phyloP scores from a whole-genome alignment of 2,888 invertebrate genomes.

The Pherbina coryleti region DNA sequence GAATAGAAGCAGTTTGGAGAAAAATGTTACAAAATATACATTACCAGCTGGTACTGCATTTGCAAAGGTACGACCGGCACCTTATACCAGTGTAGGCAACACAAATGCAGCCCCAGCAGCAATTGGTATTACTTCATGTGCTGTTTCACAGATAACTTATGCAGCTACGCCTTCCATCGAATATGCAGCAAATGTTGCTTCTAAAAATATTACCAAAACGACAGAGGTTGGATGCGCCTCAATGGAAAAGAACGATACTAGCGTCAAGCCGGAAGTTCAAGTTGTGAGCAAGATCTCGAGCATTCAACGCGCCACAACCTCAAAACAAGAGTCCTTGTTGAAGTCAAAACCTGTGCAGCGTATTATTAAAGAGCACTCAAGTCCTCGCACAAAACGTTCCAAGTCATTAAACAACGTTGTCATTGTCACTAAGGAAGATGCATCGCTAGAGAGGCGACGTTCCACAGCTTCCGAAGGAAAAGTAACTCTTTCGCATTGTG shows the following conservation, averaged over 20 bases:
- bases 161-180: conserved; percentile 4
- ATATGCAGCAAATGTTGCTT: background rate
- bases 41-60: background rate
- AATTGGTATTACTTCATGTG: background rate
- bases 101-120: background rate
- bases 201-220: background rate
- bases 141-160: conserved; percentile 10
- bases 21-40: background rate
- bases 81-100: background rate
- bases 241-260: conserved; percentile 8
- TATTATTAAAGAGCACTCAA: conserved; percentile 28
- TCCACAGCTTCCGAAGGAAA: conserved; percentile 43
- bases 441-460: conserved; percentile 44
- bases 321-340: conserved; percentile 48
- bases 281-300: background rate
- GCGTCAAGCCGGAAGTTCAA: background rate
- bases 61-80: background rate
- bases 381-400: conserved; percentile 49
- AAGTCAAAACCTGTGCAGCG: conserved; percentile 36
- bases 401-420: conserved; percentile 45
- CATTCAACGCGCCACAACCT: background rate
- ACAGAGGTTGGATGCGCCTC: background rate
- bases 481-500: background rate
- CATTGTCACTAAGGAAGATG: background rate
- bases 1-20: background rate